Evolutionary conservation across 2,113 vertebrate genomes (phyloP).

Genomic region (Gnathonemus longibarbis): DNA sequence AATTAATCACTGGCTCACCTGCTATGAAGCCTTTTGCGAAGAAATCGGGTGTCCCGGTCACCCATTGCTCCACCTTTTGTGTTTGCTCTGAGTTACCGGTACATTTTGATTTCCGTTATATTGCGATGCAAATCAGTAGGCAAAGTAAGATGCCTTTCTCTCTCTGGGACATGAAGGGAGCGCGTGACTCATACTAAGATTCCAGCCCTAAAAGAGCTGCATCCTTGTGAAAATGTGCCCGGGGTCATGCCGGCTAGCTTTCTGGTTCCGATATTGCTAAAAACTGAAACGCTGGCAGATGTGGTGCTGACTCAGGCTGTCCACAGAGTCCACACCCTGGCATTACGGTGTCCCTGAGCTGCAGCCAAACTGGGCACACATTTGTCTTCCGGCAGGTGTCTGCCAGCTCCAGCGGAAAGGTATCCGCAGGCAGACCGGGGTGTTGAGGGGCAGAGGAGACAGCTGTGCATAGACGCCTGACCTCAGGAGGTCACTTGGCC

Average conservation of each 20-base stretch:
- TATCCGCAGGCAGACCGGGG: background rate
- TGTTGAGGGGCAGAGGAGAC: background rate
- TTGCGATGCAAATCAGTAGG: background rate
- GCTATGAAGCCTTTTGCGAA: background rate
- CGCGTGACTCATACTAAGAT: slow-evolving; percentile 24
- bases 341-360: background rate
- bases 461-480: background rate
- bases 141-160: background rate
- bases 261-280: background rate
- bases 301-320: slow-evolving; percentile 21
- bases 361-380: background rate
- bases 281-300: background rate
- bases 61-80: background rate
- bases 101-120: background rate
- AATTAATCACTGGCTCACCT: background rate
- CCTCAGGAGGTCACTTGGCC: slow-evolving; percentile 11
- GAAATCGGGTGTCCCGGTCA: background rate
- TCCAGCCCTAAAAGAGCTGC: background rate
- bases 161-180: background rate
- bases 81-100: background rate
- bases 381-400: background rate
- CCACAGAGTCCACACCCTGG: background rate
- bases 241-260: slow-evolving; percentile 15
- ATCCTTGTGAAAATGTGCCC: background rate
- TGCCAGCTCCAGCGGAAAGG: background rate